phyloP scores from a whole-genome alignment of 1,140 invertebrate genomes.

The Pseudomyrmex gracilis region DNA sequence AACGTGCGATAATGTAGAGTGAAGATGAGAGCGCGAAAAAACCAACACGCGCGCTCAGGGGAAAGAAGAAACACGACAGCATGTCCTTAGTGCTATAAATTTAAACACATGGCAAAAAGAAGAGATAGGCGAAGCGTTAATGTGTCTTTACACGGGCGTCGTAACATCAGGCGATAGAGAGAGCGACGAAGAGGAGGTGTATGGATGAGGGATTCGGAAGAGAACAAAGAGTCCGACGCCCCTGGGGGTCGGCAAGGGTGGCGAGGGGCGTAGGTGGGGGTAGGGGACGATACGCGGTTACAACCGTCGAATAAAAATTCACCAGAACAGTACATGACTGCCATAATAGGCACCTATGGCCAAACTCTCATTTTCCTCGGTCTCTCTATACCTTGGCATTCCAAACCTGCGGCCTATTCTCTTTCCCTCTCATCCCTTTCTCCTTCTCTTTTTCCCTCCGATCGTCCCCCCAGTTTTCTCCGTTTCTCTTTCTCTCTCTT shows the following conservation, averaged over 20 bases:
- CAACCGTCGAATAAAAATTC: constrained; percentile 83
- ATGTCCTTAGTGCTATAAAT: constrained; percentile 43
- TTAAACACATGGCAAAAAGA: constrained; percentile 32
- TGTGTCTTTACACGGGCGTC: constrained; percentile 62
- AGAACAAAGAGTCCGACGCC: constrained; percentile 80
- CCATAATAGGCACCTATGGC: constrained; percentile 73
- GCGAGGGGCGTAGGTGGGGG: constrained; percentile 49
- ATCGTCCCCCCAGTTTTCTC: constrained; percentile 25
- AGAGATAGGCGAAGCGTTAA: constrained; percentile 43
- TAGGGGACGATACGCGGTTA: constrained; percentile 74
- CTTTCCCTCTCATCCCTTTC: constrained; percentile 51
- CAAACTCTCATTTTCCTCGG: constrained; percentile 73
- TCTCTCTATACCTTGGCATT: constrained; percentile 75
- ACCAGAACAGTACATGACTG: constrained; percentile 76
- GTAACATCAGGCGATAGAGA: constrained; percentile 57
- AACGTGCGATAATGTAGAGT: background rate
- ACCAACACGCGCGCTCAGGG: constrained; percentile 3
- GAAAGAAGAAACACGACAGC: background rate
- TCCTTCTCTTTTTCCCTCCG: constrained; percentile 23
- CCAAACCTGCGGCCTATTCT: constrained; percentile 69
- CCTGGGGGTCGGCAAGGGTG: constrained; percentile 65
- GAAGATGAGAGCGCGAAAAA: constrained; percentile 41
- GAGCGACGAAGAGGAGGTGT: constrained; percentile 52
- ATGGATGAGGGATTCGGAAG: constrained; percentile 71
- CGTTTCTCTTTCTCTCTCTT: constrained; percentile 44